Base-by-base conservation (phyloP, 2,888 invertebrate species). In the Leptodirus hochenwartii region DNA sequence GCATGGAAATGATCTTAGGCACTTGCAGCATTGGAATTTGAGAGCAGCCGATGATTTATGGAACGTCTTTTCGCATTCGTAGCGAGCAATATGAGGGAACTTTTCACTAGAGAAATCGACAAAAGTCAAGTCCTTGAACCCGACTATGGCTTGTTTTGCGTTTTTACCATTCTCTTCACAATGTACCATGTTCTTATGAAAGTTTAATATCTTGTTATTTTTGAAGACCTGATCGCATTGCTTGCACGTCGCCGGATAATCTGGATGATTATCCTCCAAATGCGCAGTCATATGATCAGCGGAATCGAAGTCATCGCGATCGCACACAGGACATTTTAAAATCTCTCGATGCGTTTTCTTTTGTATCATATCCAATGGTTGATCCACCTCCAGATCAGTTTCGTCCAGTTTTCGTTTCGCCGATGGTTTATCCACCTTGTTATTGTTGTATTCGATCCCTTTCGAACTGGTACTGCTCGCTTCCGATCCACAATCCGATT, bases 21-120 rank as follows among this genome's bases (percentile, higher is more conserved):
- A 78, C 39, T 70, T 66, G 34, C 68, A 65, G 47, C 80, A 80
- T 46, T 74, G 69, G 43, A 68, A 76, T 34, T 66, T 67, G 27
- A 71, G 61, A 2, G 54, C 53, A 20, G 34, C 65, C 51, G 33
- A 49, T 1, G 68, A 62, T 29, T 69, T 61, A 40, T 72, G 73
- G 8, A 71, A 43, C 34, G 70, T 66, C 39, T 66, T 64, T 45
- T 82, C 81, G 50, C 75, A 76, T 36, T 72, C 64, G 13, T 70
- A 67, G 37, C 76, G 66, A 1, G 80, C 76, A 38, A 84, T 78
- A 30, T 78, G 65, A 0, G 82, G 70, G 46, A 80, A 82, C 48
- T 84, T 84, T 40, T 69, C 68, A 34, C 69, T 70, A 0, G 81
- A 73, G 47, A 81, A 85, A 46, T 82, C 81, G n/a, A 77, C 66